phyloP scores from a whole-genome alignment of 1,140 invertebrate genomes.

The Scaptomyza montana region DNA sequence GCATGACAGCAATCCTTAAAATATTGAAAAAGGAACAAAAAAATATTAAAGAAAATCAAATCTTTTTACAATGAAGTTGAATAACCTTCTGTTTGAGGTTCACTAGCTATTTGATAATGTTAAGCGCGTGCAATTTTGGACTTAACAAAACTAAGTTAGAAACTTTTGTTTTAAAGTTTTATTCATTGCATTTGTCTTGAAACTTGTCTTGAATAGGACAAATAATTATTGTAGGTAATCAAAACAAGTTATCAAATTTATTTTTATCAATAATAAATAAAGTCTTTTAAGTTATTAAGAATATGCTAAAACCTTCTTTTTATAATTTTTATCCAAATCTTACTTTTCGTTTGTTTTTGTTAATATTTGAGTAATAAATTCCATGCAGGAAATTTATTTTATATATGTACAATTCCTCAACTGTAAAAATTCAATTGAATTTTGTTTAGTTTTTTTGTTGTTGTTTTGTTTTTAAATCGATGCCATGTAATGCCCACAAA shows the following conservation, averaged over 20 bases:
- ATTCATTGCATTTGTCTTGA: too few relatives aligned
- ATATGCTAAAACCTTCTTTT: too few relatives aligned
- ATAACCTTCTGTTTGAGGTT: too few relatives aligned
- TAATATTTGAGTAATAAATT: not conserved
- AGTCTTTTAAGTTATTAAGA: too few relatives aligned
- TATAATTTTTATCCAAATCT: too few relatives aligned
- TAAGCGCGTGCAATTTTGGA: not conserved
- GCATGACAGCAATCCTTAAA: slow-evolving; percentile 40
- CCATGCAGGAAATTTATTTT: not conserved
- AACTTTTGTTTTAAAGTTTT: too few relatives aligned
- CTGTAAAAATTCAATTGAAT: slow-evolving; percentile 56
- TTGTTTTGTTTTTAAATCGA: slow-evolving; percentile 59
- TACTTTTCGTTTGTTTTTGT: too few relatives aligned
- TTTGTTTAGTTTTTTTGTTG: slow-evolving; percentile 8
- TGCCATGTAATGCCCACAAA: slow-evolving; percentile 67
- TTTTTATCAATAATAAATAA: too few relatives aligned
- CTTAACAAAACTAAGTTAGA: too few relatives aligned
- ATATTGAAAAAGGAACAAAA: not conserved
- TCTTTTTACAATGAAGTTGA: not conserved
- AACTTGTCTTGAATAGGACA: too few relatives aligned
- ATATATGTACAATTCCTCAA: slow-evolving; percentile 33
- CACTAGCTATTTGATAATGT: not conserved
- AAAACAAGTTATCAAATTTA: too few relatives aligned
- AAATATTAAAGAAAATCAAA: not conserved
- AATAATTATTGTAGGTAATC: too few relatives aligned